Evolutionary conservation across 2,888 invertebrate genomes (phyloP).

Genomic region (Cantharis rustica): DNA sequence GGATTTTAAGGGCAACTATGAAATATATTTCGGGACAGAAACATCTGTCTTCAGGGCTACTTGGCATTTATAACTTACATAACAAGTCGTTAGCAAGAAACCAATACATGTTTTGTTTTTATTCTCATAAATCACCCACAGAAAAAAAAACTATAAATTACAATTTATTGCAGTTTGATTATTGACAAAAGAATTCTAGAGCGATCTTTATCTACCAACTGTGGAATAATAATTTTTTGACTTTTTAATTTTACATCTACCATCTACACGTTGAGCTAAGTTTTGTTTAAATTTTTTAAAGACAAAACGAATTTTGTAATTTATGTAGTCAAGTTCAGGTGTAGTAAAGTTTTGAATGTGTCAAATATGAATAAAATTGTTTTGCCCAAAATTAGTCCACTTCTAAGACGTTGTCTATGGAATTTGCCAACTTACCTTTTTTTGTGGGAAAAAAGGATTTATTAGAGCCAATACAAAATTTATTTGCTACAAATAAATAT

Average conservation of each 20-base stretch:
- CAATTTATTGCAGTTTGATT: slow-evolving; percentile 2
- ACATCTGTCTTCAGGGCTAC: slow-evolving; percentile 8
- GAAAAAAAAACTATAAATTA: background rate
- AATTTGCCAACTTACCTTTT: too few relatives aligned
- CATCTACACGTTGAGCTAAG: too few relatives aligned
- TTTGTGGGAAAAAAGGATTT: too few relatives aligned
- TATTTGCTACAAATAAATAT: too few relatives aligned
- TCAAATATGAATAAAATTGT: too few relatives aligned
- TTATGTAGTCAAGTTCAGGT: too few relatives aligned
- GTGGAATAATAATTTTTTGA: background rate
- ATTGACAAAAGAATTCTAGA: background rate
- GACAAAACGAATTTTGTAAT: too few relatives aligned
- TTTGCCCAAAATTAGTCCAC: too few relatives aligned
- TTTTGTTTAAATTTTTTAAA: too few relatives aligned
- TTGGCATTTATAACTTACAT: slow-evolving; percentile 1
- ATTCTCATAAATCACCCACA: background rate
- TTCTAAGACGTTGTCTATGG: too few relatives aligned
- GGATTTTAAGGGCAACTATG: background rate
- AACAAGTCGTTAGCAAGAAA: slow-evolving; percentile 3
- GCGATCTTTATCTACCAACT: background rate
- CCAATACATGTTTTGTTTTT: background rate
- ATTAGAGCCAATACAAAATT: too few relatives aligned
- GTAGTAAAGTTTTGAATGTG: too few relatives aligned
- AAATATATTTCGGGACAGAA: background rate
- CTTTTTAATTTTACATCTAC: background rate